These are phyloP conservation scores for Ondatra zibethicus DNA, from an alignment of 2,113 vertebrate genomes.

Conservation along the genomic window DNA sequence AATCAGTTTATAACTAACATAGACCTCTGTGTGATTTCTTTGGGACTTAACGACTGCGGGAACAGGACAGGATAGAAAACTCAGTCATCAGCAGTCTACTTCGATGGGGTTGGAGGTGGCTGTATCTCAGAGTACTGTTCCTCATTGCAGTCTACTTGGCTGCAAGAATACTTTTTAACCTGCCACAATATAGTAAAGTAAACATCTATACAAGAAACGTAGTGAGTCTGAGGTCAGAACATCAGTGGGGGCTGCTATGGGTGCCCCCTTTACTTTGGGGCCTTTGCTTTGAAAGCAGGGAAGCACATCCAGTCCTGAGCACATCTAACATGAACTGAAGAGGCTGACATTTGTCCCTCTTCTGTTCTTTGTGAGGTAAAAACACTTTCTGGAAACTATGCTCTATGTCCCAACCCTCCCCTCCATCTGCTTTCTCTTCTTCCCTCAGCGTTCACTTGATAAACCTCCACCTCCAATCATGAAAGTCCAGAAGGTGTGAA, in stretches of 20 bases:
- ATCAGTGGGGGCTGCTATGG: background rate
- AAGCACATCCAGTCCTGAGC: too few species aligned
- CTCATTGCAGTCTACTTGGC: background rate
- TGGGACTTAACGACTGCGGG: too few species aligned
- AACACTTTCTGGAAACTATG: background rate
- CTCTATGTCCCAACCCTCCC: background rate
- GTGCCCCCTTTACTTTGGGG: rapidly evolving
- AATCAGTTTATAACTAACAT: too few species aligned
- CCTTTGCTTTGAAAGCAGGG: background rate
- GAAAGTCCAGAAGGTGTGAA: background rate
- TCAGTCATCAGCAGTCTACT: background rate
- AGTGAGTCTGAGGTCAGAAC: background rate
- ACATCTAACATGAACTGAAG: rapidly evolving
- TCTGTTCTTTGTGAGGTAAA: background rate
- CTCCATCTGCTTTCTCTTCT: background rate
- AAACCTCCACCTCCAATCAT: background rate
- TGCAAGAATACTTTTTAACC: background rate
- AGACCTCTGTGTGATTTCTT: too few species aligned
- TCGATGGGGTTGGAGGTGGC: background rate
- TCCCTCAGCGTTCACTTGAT: background rate
- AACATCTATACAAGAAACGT: background rate
- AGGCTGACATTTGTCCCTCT: background rate
- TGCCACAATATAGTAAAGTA: background rate
- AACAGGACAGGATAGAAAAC: too few species aligned
- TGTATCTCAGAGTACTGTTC: background rate